Percentiles rank a stretch among this genome's conserved stretches.
Conservation (phyloP, 2,797 vertebrate species). For the Sebastes trivittatus region DNA sequence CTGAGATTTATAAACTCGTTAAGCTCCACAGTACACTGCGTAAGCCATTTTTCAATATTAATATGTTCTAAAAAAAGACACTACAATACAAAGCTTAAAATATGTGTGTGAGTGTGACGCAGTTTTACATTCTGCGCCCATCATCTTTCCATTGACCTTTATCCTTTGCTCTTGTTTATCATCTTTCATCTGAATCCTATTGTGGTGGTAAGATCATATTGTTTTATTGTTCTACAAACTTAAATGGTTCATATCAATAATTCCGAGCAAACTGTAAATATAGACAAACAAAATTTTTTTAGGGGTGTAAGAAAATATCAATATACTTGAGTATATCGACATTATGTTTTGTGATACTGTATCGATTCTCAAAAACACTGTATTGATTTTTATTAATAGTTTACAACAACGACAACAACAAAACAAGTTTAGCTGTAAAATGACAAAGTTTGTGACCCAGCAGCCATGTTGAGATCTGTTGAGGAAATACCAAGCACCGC, state of each 20-base stretch:
- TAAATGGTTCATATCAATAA: not conserved
- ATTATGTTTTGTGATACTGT: too few relatives aligned
- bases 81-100: not conserved
- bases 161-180: not conserved
- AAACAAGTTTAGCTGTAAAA: too few relatives aligned
- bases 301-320: too few relatives aligned
- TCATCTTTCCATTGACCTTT: not conserved
- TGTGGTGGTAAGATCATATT: not conserved
- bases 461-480: too few relatives aligned
- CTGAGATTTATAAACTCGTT: conserved; percentile 19
- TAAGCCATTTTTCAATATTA: not conserved
- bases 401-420: too few relatives aligned
- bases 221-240: not conserved
- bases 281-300: too few relatives aligned
- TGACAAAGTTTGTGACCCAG: too few relatives aligned
- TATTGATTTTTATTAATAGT: too few relatives aligned
- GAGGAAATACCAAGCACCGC: too few relatives aligned
- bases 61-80: not conserved
- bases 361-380: too few relatives aligned
- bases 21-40: not conserved
- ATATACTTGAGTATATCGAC: too few relatives aligned
- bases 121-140: not conserved
- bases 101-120: not conserved
- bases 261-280: too few relatives aligned
- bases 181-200: not conserved